Conservation (phyloP, 2,888 invertebrate species). For the Nomada hirtipes region DNA sequence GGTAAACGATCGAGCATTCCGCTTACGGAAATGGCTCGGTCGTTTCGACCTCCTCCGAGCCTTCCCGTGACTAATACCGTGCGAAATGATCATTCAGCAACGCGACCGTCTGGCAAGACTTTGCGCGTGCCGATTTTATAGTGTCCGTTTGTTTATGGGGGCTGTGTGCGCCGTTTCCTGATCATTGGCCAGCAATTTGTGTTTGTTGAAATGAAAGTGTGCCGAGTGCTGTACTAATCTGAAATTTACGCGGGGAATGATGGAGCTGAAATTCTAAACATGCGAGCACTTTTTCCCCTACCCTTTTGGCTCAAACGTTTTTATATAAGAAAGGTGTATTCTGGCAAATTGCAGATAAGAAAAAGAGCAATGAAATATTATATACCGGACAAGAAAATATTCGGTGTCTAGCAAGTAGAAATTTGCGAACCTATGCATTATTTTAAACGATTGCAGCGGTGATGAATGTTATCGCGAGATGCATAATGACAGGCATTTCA, state of each 20-base stretch:
- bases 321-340: too few relatives aligned
- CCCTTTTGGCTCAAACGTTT: too few relatives aligned
- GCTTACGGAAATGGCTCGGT: slow-evolving; percentile 47
- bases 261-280: too few relatives aligned
- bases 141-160: not conserved
- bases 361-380: not conserved
- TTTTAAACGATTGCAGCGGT: slow-evolving; percentile 29
- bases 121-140: not conserved
- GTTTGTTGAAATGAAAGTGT: too few relatives aligned
- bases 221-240: too few relatives aligned
- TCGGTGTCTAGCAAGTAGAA: not conserved
- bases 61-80: slow-evolving; percentile 32
- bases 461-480: slow-evolving; percentile 36
- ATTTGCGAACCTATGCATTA: slow-evolving; percentile 7
- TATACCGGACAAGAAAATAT: not conserved
- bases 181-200: too few relatives aligned
- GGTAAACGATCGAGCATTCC: slow-evolving; percentile 33
- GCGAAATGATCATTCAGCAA: slow-evolving; percentile 18
- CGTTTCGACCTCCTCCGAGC: not conserved
- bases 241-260: too few relatives aligned
- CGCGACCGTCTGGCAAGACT: not conserved
- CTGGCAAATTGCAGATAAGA: too few relatives aligned
- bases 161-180: not conserved
- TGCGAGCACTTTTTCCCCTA: too few relatives aligned
- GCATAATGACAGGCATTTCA: slow-evolving; percentile 39